Conservation (phyloP, 2,888 invertebrate species). For the Apoda limacodes region DNA sequence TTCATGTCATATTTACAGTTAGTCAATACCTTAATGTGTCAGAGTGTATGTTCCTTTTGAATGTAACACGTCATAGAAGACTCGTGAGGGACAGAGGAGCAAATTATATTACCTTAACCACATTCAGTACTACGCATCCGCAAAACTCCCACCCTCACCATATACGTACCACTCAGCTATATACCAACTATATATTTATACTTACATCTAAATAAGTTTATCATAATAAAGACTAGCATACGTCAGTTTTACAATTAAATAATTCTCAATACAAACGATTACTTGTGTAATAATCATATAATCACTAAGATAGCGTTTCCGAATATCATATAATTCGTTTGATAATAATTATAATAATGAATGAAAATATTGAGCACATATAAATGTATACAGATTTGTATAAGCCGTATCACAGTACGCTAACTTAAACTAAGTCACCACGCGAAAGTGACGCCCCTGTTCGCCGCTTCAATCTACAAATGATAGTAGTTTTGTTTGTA, state of each 20-base stretch:
- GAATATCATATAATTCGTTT: constrained; percentile 26
- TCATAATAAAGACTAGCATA: constrained; percentile 66
- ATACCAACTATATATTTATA: constrained; percentile 40
- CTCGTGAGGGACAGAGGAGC: no score
- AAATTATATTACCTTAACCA: no score
- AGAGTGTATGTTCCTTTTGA: no score
- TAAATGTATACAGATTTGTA: constrained; percentile 39
- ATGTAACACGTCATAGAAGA: no score
- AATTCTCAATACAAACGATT: constrained; percentile 37
- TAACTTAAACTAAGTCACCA: constrained; percentile 56
- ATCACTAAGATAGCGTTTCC: constrained; percentile 19
- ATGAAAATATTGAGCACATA: constrained; percentile 53
- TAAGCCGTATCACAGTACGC: constrained; percentile 65
- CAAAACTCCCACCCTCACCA: no score
- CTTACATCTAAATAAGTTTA: constrained; percentile 42
- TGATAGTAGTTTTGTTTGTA: no score
- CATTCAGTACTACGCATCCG: no score
- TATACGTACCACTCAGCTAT: no score
- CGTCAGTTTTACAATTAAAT: constrained; percentile 48
- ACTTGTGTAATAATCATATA: constrained; percentile 22
- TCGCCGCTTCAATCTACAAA: no score
- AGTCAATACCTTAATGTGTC: no score
- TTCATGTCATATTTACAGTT: no score
- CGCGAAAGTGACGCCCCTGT: no score
- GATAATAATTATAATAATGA: constrained; percentile 29